A percentile compares a stretch with the other conserved stretches of the same genome.
These are phyloP conservation scores for Amphimallon solstitiale DNA, from an alignment of 2,888 invertebrate species.

Conservation along the genomic window DNA sequence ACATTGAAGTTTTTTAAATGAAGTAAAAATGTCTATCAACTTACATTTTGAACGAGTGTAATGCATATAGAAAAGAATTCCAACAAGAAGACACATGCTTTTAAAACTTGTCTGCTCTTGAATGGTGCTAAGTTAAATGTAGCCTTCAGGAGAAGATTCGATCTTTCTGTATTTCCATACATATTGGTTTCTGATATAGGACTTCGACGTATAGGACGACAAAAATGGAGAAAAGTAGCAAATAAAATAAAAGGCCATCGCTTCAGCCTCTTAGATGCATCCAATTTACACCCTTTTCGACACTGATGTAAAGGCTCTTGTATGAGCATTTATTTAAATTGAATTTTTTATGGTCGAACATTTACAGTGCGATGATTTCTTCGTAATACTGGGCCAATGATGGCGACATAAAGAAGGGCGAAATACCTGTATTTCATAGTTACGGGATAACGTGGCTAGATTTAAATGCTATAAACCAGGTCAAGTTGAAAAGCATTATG, in stretches of 20 bases:
- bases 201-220: slow-evolving; percentile 46
- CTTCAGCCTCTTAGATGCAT: slow-evolving; percentile 19
- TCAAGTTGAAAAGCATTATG: slow-evolving; percentile 23
- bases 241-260: slow-evolving; percentile 52
- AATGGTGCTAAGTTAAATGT: slow-evolving; percentile 28
- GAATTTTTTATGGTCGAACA: slow-evolving; percentile 24
- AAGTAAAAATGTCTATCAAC: too few relatives aligned
- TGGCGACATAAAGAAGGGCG: slow-evolving; percentile 13
- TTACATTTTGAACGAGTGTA: too few relatives aligned
- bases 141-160: slow-evolving; percentile 31
- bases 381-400: slow-evolving; percentile 9
- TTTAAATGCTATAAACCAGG: slow-evolving; percentile 26
- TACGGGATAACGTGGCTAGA: slow-evolving; percentile 14
- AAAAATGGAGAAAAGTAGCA: slow-evolving; percentile 45
- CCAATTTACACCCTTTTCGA: slow-evolving; percentile 33
- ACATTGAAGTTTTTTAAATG: too few relatives aligned
- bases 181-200: slow-evolving; percentile 58
- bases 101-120: slow-evolving; percentile 34
- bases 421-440: slow-evolving; percentile 18
- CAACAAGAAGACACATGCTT: slow-evolving; percentile 34
- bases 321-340: slow-evolving; percentile 29
- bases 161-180: slow-evolving; percentile 55
- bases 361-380: background rate
- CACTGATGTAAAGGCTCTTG: slow-evolving; percentile 26
- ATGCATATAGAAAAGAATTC: slow-evolving; percentile 14